Evolutionary conservation across 2,888 invertebrate species (phyloP), one percentile per base, ranked within the genome.

Genomic region (Tachina lurida): DNA sequence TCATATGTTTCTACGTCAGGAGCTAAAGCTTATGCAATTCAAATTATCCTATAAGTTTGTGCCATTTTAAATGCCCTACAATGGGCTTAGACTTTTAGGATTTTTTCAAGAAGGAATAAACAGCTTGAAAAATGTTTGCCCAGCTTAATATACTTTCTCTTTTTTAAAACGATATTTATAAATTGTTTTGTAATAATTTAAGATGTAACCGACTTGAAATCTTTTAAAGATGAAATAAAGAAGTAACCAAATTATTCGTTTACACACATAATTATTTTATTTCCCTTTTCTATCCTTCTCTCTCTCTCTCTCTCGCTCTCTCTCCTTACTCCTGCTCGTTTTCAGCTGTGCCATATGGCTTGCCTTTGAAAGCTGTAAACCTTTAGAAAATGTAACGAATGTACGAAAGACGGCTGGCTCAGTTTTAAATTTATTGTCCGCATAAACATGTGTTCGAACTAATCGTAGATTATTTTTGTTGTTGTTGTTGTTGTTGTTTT

Each of bases 371-470:
- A 78, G 56, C 22, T 70, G 65, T 75, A 84, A 78, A 68, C 39
- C 49, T 71, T 47, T 65, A 13, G 71, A 70, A 74, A 74, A 78
- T 67, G 78, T 63, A 70, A 15, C 79, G 31, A 82, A 52, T 19
- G 43, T 45, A 81, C 43, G 17, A 31, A 80, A 54, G 67, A 63
- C 39, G 86, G 86, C 83, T 86, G 86, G 86, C 83, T 86, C 83
- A 86, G 73, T 80, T 86, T 80, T 83, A 62, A 86, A 83, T 86
- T 86, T 83, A 86, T 86, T 22, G 67, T 79, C 56, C 67, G 76
- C 76, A 83, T 80, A 83, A 86, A 83, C 83, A 86, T 86, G 83
- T 83, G 86, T 80, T 83, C 76, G n/a, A 80, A 83, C 83, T 80
- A 86, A 86, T 86, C 79, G 86, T 71, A 76, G 76, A 68, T 76